A percentile compares a stretch with the other conserved stretches of the same genome.
Conservation (phyloP, 2,888 invertebrate species). For the Molanna angustata region DNA sequence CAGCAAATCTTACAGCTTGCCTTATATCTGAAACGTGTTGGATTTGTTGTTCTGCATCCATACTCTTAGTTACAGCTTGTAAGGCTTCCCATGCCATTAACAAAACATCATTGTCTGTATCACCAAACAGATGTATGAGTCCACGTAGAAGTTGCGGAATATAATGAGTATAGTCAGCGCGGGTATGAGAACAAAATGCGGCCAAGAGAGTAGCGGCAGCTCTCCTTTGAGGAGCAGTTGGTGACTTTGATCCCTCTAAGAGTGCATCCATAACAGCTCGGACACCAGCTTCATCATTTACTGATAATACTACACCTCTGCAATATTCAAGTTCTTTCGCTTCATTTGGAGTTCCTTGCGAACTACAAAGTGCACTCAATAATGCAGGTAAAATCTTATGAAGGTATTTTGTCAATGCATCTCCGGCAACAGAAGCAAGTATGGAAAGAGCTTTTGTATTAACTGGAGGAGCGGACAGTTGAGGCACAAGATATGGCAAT, state of each 20-base stretch:
- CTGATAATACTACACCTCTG: constrained; percentile 88
- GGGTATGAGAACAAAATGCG: constrained; percentile 86
- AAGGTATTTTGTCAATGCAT: constrained; percentile 86
- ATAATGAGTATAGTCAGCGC: constrained; percentile 83
- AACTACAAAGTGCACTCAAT: constrained; percentile 68
- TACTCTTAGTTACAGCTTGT: constrained; percentile 81
- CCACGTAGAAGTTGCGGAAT: constrained; percentile 86
- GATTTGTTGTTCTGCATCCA: constrained; percentile 81
- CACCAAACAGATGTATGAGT: constrained; percentile 80
- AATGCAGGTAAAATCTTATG: constrained; percentile 91
- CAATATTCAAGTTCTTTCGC: constrained; percentile 84
- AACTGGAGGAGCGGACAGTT: constrained; percentile 83
- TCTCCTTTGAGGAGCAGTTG: constrained; percentile 63
- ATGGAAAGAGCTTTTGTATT: constrained; percentile 94
- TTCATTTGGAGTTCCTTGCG: constrained; percentile 65
- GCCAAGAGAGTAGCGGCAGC: constrained; percentile 85
- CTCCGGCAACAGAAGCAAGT: constrained; percentile 91
- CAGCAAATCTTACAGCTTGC: constrained; percentile 88
- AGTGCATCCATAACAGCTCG: constrained; percentile 84
- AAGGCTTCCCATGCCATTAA: constrained; percentile 91
- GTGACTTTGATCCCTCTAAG: constrained; percentile 70
- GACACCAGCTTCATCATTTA: constrained; percentile 83
- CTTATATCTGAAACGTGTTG: constrained; percentile 86
- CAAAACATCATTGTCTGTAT: constrained; percentile 75
- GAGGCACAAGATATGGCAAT: constrained; percentile 93